These are phyloP conservation scores for Etheostoma nigrum DNA, from an alignment of 2,797 vertebrate genomes.

Conservation along the genomic window DNA sequence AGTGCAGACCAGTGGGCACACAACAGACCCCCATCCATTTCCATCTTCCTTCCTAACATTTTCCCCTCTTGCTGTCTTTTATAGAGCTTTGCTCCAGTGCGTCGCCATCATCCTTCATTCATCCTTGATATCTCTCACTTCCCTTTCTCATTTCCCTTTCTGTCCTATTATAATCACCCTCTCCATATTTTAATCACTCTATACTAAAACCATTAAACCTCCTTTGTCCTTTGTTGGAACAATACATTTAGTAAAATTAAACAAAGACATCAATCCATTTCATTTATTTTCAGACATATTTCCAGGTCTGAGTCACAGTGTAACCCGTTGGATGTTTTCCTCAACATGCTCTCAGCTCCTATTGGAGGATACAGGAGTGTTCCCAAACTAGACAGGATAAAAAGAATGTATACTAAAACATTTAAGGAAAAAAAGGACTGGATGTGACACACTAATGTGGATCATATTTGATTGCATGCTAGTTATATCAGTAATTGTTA, in stretches of 20 bases:
- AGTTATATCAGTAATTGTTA: not conserved
- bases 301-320: conserved; percentile 28
- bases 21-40: conserved; percentile 70
- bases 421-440: not conserved
- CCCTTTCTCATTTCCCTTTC: conserved; percentile 67
- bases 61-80: conserved; percentile 30
- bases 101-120: conserved; percentile 53
- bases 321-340: not conserved
- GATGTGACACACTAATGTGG: not conserved
- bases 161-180: conserved; percentile 57
- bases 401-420: not conserved
- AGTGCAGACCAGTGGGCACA: conserved; percentile 63
- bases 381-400: not conserved
- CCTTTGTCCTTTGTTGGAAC: conserved; percentile 58
- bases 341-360: not conserved
- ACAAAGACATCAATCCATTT: conserved; percentile 34
- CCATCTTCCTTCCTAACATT: conserved; percentile 30
- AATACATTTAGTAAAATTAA: conserved; percentile 52
- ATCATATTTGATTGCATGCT: not conserved
- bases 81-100: conserved; percentile 48
- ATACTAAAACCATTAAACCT: conserved; percentile 60
- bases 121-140: conserved; percentile 58
- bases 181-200: conserved; percentile 63
- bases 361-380: not conserved
- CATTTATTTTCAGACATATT: conserved; percentile 40